phyloP scores from a whole-genome alignment of 2,797 vertebrate species.

The Petrocephalus schoutedeni region DNA sequence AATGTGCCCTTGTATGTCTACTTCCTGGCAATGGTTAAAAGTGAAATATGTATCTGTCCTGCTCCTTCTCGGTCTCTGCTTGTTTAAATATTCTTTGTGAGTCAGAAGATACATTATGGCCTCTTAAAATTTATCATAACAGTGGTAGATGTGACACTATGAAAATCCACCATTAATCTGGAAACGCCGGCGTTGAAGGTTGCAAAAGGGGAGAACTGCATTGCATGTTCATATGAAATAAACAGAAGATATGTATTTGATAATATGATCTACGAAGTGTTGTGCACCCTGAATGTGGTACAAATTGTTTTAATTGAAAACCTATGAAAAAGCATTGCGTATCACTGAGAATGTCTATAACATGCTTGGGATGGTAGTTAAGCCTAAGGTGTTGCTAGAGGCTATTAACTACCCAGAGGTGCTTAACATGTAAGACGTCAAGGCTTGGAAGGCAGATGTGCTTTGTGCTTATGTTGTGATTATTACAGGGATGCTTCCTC shows the following conservation, averaged over 20 bases:
- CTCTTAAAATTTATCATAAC: slow-evolving; percentile 11
- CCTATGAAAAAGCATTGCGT: neutral
- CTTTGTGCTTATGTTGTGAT: neutral
- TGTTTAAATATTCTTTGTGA: slow-evolving; percentile 20
- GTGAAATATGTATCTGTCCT: slow-evolving; percentile 21
- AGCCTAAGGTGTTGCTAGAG: slow-evolving; percentile 10
- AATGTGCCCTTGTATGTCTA: slow-evolving; percentile 29
- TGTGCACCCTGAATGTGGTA: neutral
- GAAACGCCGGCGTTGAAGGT: neutral
- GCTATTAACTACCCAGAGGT: neutral
- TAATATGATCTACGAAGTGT: neutral
- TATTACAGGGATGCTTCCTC: neutral
- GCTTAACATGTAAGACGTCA: neutral
- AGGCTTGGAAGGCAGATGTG: neutral
- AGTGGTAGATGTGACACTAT: neutral
- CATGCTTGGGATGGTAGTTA: neutral
- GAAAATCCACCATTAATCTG: slow-evolving; percentile 12
- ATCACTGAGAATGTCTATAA: neutral
- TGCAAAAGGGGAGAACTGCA: neutral
- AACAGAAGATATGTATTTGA: neutral
- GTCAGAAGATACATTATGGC: slow-evolving; percentile 10
- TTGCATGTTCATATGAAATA: neutral
- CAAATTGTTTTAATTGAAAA: neutral
- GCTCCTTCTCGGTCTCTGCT: slow-evolving; percentile 14
- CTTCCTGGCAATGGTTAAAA: slow-evolving; percentile 26